phyloP scores from a whole-genome alignment of 2,113 vertebrate genomes.

The Oriolus oriolus region DNA sequence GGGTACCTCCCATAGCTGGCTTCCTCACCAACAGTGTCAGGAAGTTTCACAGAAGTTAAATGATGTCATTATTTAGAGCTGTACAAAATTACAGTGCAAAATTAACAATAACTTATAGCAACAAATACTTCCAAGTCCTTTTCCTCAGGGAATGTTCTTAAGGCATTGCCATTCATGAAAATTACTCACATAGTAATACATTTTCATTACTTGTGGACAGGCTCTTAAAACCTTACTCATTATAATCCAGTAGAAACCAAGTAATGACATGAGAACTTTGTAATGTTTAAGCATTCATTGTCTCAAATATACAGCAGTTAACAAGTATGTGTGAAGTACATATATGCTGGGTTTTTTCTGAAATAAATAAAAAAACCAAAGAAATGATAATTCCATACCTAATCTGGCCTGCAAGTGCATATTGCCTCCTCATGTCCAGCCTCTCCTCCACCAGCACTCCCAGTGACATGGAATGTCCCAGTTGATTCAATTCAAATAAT shows the following conservation, averaged over 20 bases:
- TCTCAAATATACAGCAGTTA: background rate
- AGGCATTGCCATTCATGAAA: background rate
- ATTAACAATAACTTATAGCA: background rate
- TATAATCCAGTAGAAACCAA: background rate
- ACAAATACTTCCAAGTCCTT: background rate
- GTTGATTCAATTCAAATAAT: background rate
- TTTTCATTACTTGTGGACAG: background rate
- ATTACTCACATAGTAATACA: background rate
- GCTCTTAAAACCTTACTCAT: background rate
- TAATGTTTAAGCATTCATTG: background rate
- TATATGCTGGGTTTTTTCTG: background rate
- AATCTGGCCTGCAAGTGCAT: background rate
- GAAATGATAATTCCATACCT: background rate
- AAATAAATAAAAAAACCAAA: background rate
- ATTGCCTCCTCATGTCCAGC: background rate
- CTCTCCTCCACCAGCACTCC: background rate
- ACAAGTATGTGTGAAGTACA: background rate
- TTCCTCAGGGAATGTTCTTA: background rate
- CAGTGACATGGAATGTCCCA: background rate
- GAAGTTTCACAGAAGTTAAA: background rate
- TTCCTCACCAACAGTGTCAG: background rate
- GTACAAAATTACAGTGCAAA: background rate
- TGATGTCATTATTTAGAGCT: background rate
- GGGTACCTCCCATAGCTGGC: background rate
- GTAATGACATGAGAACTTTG: background rate